These are phyloP conservation scores for Burhinus bistriatus DNA, from an alignment of 2,113 vertebrate species.

Conservation along the genomic window DNA sequence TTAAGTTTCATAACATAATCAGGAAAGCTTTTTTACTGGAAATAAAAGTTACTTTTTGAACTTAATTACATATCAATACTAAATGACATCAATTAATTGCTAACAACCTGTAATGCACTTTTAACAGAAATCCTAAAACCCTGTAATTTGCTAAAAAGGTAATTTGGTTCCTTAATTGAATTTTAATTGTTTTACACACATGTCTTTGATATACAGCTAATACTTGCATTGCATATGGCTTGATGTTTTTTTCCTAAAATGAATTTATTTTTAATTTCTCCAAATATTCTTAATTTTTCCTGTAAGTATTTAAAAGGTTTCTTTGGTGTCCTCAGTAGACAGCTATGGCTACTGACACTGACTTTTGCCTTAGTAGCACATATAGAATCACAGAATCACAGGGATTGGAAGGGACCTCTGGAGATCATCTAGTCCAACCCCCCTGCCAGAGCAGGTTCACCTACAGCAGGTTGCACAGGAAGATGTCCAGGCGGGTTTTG, in stretches of 20 bases:
- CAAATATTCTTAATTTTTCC: not conserved
- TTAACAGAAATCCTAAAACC: slow-evolving; percentile 21
- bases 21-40: slow-evolving; percentile 21
- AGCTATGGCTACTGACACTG: not conserved
- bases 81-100: slow-evolving; percentile 46
- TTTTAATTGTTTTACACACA: slow-evolving; percentile 24
- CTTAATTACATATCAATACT: slow-evolving; percentile 43
- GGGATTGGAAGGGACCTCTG: too few species aligned
- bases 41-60: slow-evolving; percentile 41
- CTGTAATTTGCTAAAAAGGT: slow-evolving; percentile 36
- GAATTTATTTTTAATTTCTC: not conserved
- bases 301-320: not conserved
- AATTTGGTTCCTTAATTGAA: slow-evolving; percentile 40
- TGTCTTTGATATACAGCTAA: not conserved
- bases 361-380: not conserved
- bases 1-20: slow-evolving; percentile 30
- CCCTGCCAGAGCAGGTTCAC: too few species aligned
- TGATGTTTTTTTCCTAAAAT: not conserved
- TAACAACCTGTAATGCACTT: slow-evolving; percentile 25
- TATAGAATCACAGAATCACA: not conserved
- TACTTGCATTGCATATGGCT: not conserved
- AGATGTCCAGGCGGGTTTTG: too few species aligned
- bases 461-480: too few species aligned
- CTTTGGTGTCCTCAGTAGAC: not conserved
- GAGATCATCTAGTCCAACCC: too few species aligned